Percentiles rank a stretch among this genome's conserved stretches.
These are phyloP conservation scores for Boleophthalmus pectinirostris DNA, from an alignment of 2,113 vertebrate species.

Conservation along the genomic window DNA sequence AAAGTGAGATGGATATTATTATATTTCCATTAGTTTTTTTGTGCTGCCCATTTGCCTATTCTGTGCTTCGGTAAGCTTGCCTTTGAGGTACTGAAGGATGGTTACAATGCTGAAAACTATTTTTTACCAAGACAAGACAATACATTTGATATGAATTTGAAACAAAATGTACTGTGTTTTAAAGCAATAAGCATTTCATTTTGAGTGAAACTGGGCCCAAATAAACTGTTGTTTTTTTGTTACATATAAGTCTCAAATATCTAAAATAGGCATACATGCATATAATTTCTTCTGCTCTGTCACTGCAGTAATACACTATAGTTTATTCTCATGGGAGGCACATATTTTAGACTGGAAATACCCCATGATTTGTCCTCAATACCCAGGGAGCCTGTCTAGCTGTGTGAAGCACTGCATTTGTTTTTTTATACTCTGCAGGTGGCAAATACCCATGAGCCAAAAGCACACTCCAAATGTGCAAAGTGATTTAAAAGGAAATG, in stretches of 20 bases:
- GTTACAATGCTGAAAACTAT: too few species aligned
- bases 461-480: conserved; percentile 33
- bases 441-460: conserved; percentile 36
- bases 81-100: background rate
- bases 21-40: background rate
- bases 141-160: too few species aligned
- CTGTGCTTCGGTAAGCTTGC: background rate
- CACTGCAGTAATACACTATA: conserved; percentile 16
- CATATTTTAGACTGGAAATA: conserved; percentile 41
- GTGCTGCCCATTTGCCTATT: background rate
- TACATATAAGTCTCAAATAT: background rate
- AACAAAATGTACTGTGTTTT: background rate
- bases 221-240: background rate
- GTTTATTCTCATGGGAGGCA: conserved; percentile 30
- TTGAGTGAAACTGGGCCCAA: background rate
- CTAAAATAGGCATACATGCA: too few species aligned
- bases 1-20: background rate
- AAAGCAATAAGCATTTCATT: background rate
- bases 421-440: conserved; percentile 44
- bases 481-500: conserved; percentile 38
- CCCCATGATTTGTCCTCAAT: conserved; percentile 42
- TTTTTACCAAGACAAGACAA: background rate
- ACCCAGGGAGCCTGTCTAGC: conserved; percentile 40
- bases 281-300: background rate
- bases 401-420: conserved; percentile 48